phyloP scores from a whole-genome alignment of 2,888 invertebrate species.

The Harpagoxenus sublaevis region DNA sequence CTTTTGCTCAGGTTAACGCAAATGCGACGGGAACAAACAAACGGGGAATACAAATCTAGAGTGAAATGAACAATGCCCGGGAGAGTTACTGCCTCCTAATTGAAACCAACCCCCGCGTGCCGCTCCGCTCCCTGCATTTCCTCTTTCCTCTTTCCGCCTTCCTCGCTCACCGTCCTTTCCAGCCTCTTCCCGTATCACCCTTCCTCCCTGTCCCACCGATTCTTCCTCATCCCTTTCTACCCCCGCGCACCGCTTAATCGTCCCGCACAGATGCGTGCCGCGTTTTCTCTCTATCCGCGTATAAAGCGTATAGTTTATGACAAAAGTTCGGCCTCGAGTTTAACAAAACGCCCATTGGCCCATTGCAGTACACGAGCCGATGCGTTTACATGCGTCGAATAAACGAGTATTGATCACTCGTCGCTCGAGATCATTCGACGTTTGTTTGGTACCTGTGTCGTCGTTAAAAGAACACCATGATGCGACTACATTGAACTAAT shows the following conservation, averaged over 20 bases:
- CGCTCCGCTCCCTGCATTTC: neutral
- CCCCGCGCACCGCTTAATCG: constrained; percentile 78
- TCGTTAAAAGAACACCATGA: constrained; percentile 33
- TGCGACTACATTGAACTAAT: constrained; percentile 17
- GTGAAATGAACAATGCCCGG: constrained; percentile 85
- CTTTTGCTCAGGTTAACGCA: constrained; percentile 77
- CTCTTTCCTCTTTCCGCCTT: constrained; percentile 34
- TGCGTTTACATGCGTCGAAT: constrained; percentile 73
- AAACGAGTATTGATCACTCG: constrained; percentile 71
- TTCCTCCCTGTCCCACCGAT: constrained; percentile 4
- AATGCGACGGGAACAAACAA: constrained; percentile 81
- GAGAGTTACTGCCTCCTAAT: constrained; percentile 86
- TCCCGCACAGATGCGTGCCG: constrained; percentile 84
- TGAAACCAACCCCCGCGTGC: constrained; percentile 82
- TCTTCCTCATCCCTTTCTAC: constrained; percentile 33
- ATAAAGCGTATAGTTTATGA: constrained; percentile 79
- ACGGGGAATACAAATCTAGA: constrained; percentile 85
- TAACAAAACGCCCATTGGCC: constrained; percentile 76
- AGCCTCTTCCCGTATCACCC: constrained; percentile 41
- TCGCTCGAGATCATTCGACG: constrained; percentile 39
- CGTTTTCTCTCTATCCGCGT: constrained; percentile 75
- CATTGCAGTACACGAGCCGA: constrained; percentile 69
- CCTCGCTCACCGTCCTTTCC: constrained; percentile 3
- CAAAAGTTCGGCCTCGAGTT: constrained; percentile 75
- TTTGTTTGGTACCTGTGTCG: constrained; percentile 10